Evolutionary conservation across 2,113 vertebrate species (phyloP), one percentile per base, ranked within the genome.

Genomic region (Tilapia sparmanii): DNA sequence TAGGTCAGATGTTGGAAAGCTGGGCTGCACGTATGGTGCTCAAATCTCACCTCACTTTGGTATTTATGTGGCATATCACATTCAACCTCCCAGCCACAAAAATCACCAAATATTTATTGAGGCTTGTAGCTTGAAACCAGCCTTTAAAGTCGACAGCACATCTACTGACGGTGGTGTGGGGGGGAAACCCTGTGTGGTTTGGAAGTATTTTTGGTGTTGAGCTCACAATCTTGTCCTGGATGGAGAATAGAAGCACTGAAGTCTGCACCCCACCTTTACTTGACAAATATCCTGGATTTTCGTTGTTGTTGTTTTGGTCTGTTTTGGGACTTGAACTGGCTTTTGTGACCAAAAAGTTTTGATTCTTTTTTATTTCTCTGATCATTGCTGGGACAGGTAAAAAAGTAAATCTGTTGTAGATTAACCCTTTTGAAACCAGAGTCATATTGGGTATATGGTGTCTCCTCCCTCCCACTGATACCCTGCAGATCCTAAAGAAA

Each of bases 91-190:
- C 82, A 13, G 52, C 94, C 93, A 90, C 92, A 94, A 91, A 93
- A 93, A 95, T 94, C 83, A 86, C 87, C 59, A 90, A 92, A 92
- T 91, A 93, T 94, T 92, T 91, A 90, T 90, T 85, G 86, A 95
- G 87, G 92, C 78, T 94, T 92, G 90, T 90, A 91, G 86, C 79
- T 91, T 71, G 88, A 95, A 94, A 93, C 76, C 52, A 13, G 85
- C 83, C 85, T 87, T 91, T 91, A 92, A 90, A 86, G 83, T 86
- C 68, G 84, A 90, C 82, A 7, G 83, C 87, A 71, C 24, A 79
- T 91, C 84, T 85, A 86, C 81, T 83, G 82, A 84, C 47, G 10
- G 24, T 55, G 73, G 73, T 52, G 68, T 26, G 80, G 85, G 71
- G 81, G 66, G 79, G 84, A 40, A 87, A 89, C 78, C 83, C 82